A percentile compares a stretch with the other conserved stretches of the same genome.
These are phyloP conservation scores for Eupeodes latifasciatus DNA, from an alignment of 2,888 invertebrate genomes.

Conservation along the genomic window DNA sequence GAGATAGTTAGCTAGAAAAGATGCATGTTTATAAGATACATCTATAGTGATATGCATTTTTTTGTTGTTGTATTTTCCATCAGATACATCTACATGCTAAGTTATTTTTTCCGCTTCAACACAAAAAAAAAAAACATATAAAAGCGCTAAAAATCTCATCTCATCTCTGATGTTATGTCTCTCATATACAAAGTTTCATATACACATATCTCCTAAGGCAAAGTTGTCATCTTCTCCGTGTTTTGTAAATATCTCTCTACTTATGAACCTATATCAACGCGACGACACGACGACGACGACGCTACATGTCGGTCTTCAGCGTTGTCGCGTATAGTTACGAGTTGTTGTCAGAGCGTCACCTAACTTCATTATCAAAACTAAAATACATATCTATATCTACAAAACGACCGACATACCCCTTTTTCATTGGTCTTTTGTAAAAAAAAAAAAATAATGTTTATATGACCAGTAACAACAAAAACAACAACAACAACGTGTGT, in stretches of 20 bases:
- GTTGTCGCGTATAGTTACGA: constrained; percentile 2
- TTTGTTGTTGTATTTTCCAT: not conserved
- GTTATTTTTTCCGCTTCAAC: constrained; percentile 6
- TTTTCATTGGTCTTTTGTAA: not conserved
- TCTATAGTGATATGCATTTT: constrained; percentile 23
- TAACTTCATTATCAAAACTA: constrained; percentile 47
- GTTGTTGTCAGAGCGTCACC: constrained; percentile 48
- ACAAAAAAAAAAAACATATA: constrained; percentile 1
- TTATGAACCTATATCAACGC: not conserved
- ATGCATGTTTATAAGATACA: constrained; percentile 64
- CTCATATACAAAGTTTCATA: constrained; percentile 32
- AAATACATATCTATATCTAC: not conserved
- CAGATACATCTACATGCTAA: constrained; percentile 34
- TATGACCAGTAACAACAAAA: no score
- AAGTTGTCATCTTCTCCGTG: constrained; percentile 65
- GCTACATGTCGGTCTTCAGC: not conserved
- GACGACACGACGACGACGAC: no score
- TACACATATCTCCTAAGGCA: constrained; percentile 58
- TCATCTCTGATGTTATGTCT: constrained; percentile 31
- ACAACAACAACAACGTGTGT: constrained; percentile 28
- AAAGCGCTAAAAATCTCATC: constrained; percentile 44
- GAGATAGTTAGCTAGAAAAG: constrained; percentile 71
- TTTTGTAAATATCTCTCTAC: not conserved
- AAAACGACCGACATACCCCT: not conserved
- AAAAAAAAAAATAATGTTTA: not conserved